A percentile compares a stretch with the other conserved stretches of the same genome.
phyloP scores from a whole-genome alignment of 2,797 vertebrate species.

The Synaphobranchus kaupii region DNA sequence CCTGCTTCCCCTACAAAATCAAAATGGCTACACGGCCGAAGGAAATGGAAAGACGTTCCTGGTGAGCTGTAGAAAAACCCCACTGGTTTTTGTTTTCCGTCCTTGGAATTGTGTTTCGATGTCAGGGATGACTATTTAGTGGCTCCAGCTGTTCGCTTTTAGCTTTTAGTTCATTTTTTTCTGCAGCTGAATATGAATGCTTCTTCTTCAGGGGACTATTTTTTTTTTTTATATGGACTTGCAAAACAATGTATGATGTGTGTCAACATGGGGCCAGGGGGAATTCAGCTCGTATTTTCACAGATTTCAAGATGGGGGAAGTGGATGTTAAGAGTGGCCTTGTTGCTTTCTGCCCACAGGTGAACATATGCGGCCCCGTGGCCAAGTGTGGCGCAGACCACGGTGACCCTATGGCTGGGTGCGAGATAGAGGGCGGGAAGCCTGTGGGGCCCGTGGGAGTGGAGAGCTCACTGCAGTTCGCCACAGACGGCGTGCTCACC shows the following conservation, averaged over 20 bases:
- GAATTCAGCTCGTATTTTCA: not conserved
- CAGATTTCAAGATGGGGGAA: not conserved
- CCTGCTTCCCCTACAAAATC: conserved; percentile 74
- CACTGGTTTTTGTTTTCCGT: not conserved
- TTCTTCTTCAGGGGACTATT: not conserved
- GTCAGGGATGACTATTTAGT: not conserved
- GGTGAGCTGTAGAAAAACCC: conserved; percentile 66
- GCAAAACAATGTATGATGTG: not conserved
- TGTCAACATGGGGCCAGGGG: not conserved
- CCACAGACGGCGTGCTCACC: conserved; percentile 80
- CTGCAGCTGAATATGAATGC: not conserved
- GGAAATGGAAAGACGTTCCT: conserved; percentile 79
- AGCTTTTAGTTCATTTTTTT: not conserved
- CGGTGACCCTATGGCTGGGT: conserved; percentile 69
- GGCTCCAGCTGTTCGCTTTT: not conserved
- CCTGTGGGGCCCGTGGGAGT: conserved; percentile 69
- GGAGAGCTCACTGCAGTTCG: conserved; percentile 80
- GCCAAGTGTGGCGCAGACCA: conserved; percentile 65
- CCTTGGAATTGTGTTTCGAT: not conserved
- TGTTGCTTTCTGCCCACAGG: conserved; percentile 62
- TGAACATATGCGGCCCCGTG: conserved; percentile 83
- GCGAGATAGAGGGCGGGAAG: conserved; percentile 70
- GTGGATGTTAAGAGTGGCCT: not conserved
- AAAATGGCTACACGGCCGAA: conserved; percentile 65
- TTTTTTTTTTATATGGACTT: not conserved